phyloP scores from a whole-genome alignment of 2,113 vertebrate genomes.

The Capreolus pygargus region DNA sequence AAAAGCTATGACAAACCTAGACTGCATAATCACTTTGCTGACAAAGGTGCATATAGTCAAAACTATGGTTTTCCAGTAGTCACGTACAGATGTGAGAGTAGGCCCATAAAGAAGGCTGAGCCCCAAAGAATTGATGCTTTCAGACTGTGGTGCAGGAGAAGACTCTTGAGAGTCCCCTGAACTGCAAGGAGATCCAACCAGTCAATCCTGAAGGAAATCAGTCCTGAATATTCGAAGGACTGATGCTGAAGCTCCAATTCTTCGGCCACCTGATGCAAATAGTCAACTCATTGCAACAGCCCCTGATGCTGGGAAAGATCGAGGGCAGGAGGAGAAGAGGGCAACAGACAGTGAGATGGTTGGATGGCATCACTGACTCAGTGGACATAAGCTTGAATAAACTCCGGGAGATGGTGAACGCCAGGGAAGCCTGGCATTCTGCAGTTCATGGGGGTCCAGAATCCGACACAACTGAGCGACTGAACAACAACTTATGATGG shows the following conservation, averaged over 20 bases:
- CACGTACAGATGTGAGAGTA: neutral
- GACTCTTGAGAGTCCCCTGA: neutral
- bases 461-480: accelerated
- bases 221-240: neutral
- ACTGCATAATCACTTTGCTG: neutral
- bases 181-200: neutral
- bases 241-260: neutral
- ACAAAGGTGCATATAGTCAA: neutral
- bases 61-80: neutral
- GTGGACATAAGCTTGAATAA: neutral
- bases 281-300: neutral
- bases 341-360: accelerated
- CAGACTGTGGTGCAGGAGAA: neutral
- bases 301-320: neutral
- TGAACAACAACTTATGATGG: accelerated
- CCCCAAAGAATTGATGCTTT: neutral
- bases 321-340: neutral
- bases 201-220: neutral
- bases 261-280: neutral
- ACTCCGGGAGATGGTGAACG: neutral
- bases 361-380: neutral
- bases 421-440: neutral
- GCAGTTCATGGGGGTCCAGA: neutral
- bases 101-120: neutral
- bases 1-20: neutral